Base-by-base conservation (phyloP, 2,113 vertebrate genomes). In the Machaerirhynchus nigripectus region DNA sequence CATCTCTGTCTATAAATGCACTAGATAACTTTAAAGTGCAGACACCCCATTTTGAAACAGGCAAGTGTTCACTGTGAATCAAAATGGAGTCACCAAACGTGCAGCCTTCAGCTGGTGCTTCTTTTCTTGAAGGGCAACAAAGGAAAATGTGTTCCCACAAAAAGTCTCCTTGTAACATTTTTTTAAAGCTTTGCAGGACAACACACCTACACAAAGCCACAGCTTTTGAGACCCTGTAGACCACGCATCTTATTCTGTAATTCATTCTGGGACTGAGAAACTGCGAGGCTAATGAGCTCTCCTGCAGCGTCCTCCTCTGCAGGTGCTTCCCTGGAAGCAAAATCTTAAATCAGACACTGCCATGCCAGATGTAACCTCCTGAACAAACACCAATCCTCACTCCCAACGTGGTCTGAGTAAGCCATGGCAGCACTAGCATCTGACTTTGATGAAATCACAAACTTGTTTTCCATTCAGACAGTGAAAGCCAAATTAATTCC, bases 271-370 rank as follows among this genome's bases (percentile, higher is more conserved):
- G 95, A 93, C 49, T 82, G 82, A 94, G 69, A 75, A 60, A 96
- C 89, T 79, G 88, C 92, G 70, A 81, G 90, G 94, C 95, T 98
- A 98, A 98, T 95, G 97, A 98, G 97, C 91, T 90, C 90, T 96
- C 97, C 97, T 95, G 94, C 95, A 97, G 97, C 91, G 93, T 97
- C 89, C 87, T 94, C 93, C 96, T 90, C 95, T 35, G 73, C 96
- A 95, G 94, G 90, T 77, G 42, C 97, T 95, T 87, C 88, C 93
- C 93, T 84, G 59, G 82, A 96, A 97, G 86, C 63, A 96, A 42
- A 63, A 10, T 63, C 96, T 96, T 97, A 97, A 96, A 97, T 96
- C 94, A 97, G 94, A 87, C 37, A 59, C 67, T 4, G 14, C 96
- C 85, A 93, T 71, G 77, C 37, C 60, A 67, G 78, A 49, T 26